These are phyloP conservation scores for Lochmaea crataegi DNA, from an alignment of 2,888 invertebrate species.

Conservation along the genomic window DNA sequence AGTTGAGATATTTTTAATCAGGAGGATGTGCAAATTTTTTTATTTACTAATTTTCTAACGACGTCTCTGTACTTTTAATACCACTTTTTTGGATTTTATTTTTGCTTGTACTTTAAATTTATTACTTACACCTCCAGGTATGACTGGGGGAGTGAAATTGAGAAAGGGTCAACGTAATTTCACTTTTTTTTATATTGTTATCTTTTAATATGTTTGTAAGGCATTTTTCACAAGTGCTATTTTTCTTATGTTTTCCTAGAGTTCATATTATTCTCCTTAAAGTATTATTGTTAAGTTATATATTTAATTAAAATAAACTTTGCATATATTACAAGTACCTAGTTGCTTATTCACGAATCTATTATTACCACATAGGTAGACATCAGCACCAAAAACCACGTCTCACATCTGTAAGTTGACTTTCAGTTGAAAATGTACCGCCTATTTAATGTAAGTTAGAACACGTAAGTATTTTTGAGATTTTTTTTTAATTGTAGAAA, in stretches of 20 bases:
- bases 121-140: too few species aligned
- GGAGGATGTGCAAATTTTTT: too few species aligned
- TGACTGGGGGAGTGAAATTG: neutral
- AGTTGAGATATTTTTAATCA: too few species aligned
- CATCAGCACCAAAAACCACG: conserved; percentile 31
- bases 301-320: conserved; percentile 44
- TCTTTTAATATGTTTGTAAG: conserved; percentile 31
- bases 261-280: conserved; percentile 29
- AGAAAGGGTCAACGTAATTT: conserved; percentile 9
- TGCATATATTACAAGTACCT: conserved; percentile 42
- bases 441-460: neutral
- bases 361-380: conserved; percentile 5
- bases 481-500: conserved; percentile 11
- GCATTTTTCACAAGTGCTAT: conserved; percentile 31
- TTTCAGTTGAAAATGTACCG: conserved; percentile 1
- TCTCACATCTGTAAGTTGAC: conserved; percentile 12
- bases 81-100: too few species aligned
- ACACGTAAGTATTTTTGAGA: conserved; percentile 35
- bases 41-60: too few species aligned
- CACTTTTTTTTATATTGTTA: conserved; percentile 17
- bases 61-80: too few species aligned
- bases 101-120: too few species aligned
- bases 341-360: conserved; percentile 43
- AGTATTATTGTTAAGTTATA: conserved; percentile 38
- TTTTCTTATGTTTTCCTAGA: conserved; percentile 30